These are phyloP conservation scores for Uromys caudimaculatus DNA, from an alignment of 2,797 vertebrate species.

Conservation along the genomic window DNA sequence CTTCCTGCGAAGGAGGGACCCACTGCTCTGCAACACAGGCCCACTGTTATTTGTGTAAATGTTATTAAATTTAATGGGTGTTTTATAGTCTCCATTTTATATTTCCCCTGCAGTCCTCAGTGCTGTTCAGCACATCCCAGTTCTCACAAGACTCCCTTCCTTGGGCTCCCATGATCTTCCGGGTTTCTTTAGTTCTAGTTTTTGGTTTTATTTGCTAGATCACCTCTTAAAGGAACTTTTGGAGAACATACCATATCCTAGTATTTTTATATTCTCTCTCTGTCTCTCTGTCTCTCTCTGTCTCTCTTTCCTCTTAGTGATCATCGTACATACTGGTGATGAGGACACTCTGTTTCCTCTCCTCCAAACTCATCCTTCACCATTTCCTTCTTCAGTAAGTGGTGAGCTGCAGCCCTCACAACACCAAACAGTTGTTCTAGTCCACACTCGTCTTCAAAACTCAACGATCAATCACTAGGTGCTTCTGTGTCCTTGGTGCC, in stretches of 20 bases:
- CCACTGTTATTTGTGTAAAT: slow-evolving; percentile 22
- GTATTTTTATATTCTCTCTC: not conserved
- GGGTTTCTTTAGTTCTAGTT: not conserved
- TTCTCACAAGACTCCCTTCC: not conserved
- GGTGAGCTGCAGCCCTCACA: not conserved
- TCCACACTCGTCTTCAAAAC: not conserved
- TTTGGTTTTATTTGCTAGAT: not conserved
- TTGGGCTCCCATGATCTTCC: not conserved
- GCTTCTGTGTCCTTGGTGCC: not conserved
- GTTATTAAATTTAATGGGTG: slow-evolving; percentile 34
- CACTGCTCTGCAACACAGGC: not conserved
- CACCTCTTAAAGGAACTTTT: not conserved
- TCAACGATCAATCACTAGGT: not conserved
- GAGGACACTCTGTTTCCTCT: not conserved
- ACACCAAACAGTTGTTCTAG: not conserved
- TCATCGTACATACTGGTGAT: not conserved
- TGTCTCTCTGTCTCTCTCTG: not conserved
- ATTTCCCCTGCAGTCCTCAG: not conserved
- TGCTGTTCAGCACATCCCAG: not conserved
- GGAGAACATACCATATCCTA: not conserved
- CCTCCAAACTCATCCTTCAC: not conserved
- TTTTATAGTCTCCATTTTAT: slow-evolving; percentile 52
- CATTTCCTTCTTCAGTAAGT: not conserved
- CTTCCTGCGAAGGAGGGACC: slow-evolving; percentile 5
- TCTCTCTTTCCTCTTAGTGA: no score